phyloP scores from a whole-genome alignment of 2,797 vertebrate species.

The Taenioides sp. region DNA sequence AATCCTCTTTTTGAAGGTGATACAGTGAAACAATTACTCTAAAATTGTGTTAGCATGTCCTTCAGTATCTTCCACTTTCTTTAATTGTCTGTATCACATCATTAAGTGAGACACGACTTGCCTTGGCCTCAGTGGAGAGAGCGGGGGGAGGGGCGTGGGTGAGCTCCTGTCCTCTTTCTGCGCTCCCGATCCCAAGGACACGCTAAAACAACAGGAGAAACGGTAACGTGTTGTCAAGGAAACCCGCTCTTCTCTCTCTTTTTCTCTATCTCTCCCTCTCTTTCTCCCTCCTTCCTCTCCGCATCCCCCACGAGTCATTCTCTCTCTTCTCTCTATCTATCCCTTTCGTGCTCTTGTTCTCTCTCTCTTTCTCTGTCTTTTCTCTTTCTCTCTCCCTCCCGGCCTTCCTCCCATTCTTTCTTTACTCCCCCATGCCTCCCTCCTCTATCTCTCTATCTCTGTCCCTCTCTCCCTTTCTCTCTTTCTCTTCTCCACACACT shows the following conservation, averaged over 20 bases:
- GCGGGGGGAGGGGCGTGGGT: slow-evolving; percentile 64
- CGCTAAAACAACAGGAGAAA: slow-evolving; percentile 51
- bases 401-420: too few species aligned
- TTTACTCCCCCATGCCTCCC: background rate
- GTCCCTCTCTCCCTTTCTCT: background rate
- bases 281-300: background rate
- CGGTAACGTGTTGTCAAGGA: slow-evolving; percentile 67
- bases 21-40: too few species aligned
- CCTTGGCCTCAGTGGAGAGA: slow-evolving; percentile 13
- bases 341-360: too few species aligned
- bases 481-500: background rate
- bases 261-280: background rate
- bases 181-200: slow-evolving; percentile 56
- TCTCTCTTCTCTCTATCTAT: too few species aligned
- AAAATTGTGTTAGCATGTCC: too few species aligned
- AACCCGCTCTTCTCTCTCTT: slow-evolving; percentile 36
- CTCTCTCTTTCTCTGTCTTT: background rate
- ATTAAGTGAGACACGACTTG: too few species aligned
- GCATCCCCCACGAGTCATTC: too few species aligned
- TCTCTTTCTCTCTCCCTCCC: too few species aligned
- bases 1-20: too few species aligned
- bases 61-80: too few species aligned
- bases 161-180: slow-evolving; percentile 51
- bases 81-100: too few species aligned
- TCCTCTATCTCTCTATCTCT: too few species aligned